Evolutionary conservation across 2,888 invertebrate species (phyloP).

Genomic region (Brenthis daphne): DNA sequence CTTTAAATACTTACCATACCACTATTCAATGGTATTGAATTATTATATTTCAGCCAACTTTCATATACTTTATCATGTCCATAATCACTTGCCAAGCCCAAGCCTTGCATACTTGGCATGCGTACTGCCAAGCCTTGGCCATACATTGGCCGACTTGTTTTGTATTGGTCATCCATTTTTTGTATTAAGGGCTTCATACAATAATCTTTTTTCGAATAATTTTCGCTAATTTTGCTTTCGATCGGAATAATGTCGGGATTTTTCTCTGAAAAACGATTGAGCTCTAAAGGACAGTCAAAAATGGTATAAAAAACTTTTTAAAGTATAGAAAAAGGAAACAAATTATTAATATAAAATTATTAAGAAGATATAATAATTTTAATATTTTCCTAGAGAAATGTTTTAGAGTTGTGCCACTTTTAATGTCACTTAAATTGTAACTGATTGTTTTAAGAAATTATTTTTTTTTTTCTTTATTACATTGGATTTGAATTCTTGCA

Average conservation of each 20-base stretch:
- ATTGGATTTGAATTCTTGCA: no score
- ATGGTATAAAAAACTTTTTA: neutral
- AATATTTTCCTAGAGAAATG: no score
- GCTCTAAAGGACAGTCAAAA: no score
- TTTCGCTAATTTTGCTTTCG: slow-evolving; percentile 75
- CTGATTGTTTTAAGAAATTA: no score
- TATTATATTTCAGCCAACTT: slow-evolving; percentile 81
- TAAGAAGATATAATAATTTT: no score
- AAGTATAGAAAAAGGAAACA: slow-evolving; percentile 39
- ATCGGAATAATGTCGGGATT: slow-evolving; percentile 78
- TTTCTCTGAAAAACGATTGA: slow-evolving; percentile 57
- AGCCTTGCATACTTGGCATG: slow-evolving; percentile 63
- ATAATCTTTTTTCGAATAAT: slow-evolving; percentile 73
- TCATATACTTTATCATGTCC: slow-evolving; percentile 67
- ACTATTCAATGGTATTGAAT: slow-evolving; percentile 71
- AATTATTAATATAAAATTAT: neutral
- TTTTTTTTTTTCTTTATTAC: no score
- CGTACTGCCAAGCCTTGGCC: slow-evolving; percentile 51
- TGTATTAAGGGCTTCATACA: slow-evolving; percentile 62
- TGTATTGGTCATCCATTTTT: slow-evolving; percentile 41
- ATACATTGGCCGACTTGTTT: slow-evolving; percentile 60
- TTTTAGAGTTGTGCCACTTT: no score
- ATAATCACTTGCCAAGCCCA: slow-evolving; percentile 58
- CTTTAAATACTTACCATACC: slow-evolving; percentile 66
- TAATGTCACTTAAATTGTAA: no score